Base-by-base conservation (phyloP, 2,888 invertebrate genomes). In the Hirtodrosophila alboralis region DNA sequence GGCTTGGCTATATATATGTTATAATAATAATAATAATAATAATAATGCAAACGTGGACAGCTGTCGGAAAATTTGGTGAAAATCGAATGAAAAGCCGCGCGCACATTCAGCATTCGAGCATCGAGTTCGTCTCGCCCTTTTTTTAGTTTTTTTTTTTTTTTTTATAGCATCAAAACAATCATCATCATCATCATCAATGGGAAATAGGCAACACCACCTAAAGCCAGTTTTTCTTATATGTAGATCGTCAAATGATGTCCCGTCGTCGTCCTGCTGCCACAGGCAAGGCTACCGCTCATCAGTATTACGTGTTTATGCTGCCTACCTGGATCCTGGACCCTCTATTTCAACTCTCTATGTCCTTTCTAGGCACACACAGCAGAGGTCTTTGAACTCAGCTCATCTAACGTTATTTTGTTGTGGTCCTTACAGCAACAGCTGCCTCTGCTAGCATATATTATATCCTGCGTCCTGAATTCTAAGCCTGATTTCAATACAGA, bases 31-130 rank as follows among this genome's bases (percentile, higher is more conserved):
- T n/a, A n/a, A 49, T 60, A 58, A 75, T 44, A 61, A 59, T 60
- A 66, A 72, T 78, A 73, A 77, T 75, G 75, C 67, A 62, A 67
- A 73, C 74, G 76, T 71, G 76, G 84, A 79, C 79, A 80, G 79
- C 79, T 80, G 79, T 80, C 80, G 83, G 57, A 57, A 68, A 81
- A 80, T 71, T 71, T 83, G 79, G 60, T 76, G 84, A 80, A 80
- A 79, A 76, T 64, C 79, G 79, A 79, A 53, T 79, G 79, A 76
- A 79, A 80, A 79, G 84, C 79, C 63, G 80, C 76, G 73, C 64
- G 62, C 63, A 57, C 69, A 65, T 62, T 38, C 48, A 16, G 16
- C 47, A 34, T 2, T 62, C 36, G 44, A 16, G 16, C 47, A 34
- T 2, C 13, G 18, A 30, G 30, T 26, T 44, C 33, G 45, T 43